Evolutionary conservation across 1,140 invertebrate species (phyloP), one percentile per base, ranked within the genome.

Genomic region (Danaus plexippus): DNA sequence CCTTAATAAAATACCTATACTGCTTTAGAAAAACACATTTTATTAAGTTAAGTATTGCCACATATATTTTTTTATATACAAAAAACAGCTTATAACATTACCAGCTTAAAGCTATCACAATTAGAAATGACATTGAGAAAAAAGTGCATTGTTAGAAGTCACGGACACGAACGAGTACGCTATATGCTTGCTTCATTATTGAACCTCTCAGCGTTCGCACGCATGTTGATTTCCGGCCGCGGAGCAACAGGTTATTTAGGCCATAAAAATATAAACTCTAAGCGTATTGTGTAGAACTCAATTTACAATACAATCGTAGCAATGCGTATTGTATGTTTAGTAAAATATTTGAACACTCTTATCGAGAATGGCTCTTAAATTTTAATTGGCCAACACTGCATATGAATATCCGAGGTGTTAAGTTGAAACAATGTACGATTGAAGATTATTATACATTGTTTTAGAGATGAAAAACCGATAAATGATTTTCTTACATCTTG

Each of bases 311-410:
- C 22, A 11, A 18, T 0, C 47, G 5, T 12, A 47, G 48, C 9
- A 46, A 46, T 43, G 52, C 43, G 43, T 54, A 61, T 57, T 55
- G 47, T 58, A 44, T 44, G 66, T 54, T 50, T 59, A 49, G 52
- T 54, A 64, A 57, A 69, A 71, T 71, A 69, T 69, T 72, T 69
- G 61, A 64, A 68, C 61, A 64, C 50, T 57, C 63, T 62, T 61
- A 53, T 47, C 54, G 51, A 63, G 63, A 71, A 64, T 65, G 62
- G 54, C 65, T 64, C 64, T 68, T 64, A 64, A 61, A 54, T 62
- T 61, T 69, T 77, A 77, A 83, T 80, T 79, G 73, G 71, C 67
- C 71, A 77, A 63, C 54, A 61, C 51, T 52, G 47, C 50, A 58
- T 65, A 55, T 61, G 42, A 54, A 32, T 32, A 32, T 64, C 52